These are phyloP conservation scores for Microcebus griseorufus DNA, from an alignment of 2,113 vertebrate genomes.

Conservation along the genomic window DNA sequence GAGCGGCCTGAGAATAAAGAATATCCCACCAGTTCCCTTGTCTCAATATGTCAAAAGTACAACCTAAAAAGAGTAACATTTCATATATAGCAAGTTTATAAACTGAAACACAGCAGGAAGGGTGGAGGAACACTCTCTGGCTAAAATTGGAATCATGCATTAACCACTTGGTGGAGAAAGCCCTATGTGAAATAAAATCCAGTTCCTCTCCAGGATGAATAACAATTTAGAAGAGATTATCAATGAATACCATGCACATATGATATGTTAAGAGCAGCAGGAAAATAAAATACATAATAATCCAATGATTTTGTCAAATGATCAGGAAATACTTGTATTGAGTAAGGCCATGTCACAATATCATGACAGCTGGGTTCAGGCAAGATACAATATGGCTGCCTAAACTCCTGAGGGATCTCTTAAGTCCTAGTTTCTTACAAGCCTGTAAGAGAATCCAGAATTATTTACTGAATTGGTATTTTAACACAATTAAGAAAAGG, in stretches of 20 bases:
- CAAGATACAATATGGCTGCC: background rate
- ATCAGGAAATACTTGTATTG: background rate
- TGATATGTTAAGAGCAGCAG: background rate
- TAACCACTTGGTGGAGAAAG: background rate
- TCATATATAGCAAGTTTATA: background rate
- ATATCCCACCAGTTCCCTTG: background rate
- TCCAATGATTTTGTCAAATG: background rate
- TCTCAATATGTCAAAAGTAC: background rate
- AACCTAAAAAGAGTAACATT: conserved; percentile 13
- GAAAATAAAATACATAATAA: background rate
- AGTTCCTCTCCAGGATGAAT: background rate
- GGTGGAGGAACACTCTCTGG: background rate
- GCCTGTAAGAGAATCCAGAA: background rate
- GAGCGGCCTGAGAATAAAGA: background rate
- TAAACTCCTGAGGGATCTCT: background rate
- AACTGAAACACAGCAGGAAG: conserved; percentile 3
- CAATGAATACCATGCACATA: background rate
- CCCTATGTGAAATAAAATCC: background rate
- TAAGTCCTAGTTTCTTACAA: background rate
- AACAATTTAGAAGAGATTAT: background rate
- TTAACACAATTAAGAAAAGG: background rate
- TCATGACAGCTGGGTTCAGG: background rate
- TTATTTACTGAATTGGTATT: background rate
- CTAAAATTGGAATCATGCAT: background rate
- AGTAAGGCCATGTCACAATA: background rate